Base-by-base conservation (phyloP, 2,113 vertebrate genomes). In the Heterotilapia buettikoferi region DNA sequence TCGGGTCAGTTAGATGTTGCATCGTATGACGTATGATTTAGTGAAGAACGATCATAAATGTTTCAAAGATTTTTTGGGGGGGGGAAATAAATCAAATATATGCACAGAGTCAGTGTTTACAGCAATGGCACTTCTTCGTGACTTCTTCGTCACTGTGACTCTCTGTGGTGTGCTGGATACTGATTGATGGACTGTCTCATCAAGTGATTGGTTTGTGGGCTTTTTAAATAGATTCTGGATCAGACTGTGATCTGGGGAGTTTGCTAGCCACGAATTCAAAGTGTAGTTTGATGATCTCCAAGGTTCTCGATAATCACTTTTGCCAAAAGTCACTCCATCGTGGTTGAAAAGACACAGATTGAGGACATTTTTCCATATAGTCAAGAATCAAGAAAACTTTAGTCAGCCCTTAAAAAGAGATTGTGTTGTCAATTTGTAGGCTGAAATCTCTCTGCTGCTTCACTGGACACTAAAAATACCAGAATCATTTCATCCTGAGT, bases 51-150 rank as follows among this genome's bases (percentile, higher is more conserved):
- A 40, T 21, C n/a, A 14, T 68, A 68, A 68, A 68, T 38, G 63
- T 68, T 68, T 68, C 33, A 40, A 21, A 40, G 33, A 40, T 21
- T 14, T 21, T 2, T 11, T 9, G 9, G 52, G 7, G 54, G 52
- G 5, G 7, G 26, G 7, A 0, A 0, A 11, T n/a, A 36, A 36
- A 66, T 12, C 33, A 12, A 66, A 38, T 7, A n/a, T 66, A 38
- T 66, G 19, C 29, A 33, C 18, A 63, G 13, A 45, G 66, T 73
- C 21, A 26, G 21, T 26, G 14, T 26, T 73, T 73, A 10, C 21
- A 45, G 21, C 24, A 16, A 36, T 66, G 59, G 18, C 26, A 14
- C 31, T n/a, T 63, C 31, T 66, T 66, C 2, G 2, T 63, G 18
- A 63, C 16, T 36, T 63, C 16, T 63, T 53, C 9, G 9, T 21